Evolutionary conservation across 2,797 vertebrate genomes (phyloP), one percentile per base, ranked within the genome.

Genomic region (Pseudopleuronectes americanus): DNA sequence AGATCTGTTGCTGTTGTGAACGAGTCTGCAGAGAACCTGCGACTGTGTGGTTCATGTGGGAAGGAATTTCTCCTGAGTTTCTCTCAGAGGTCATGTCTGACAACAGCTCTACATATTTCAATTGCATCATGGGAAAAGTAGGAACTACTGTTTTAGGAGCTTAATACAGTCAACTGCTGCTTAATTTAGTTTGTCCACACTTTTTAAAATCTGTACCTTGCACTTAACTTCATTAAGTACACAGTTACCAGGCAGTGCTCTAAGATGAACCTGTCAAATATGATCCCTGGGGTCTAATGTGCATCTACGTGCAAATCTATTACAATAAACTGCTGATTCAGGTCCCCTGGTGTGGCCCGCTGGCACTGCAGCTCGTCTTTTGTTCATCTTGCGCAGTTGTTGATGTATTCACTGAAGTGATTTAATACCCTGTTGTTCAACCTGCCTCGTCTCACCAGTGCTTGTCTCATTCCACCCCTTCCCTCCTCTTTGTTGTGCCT

Each of bases 361-460:
- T 52, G 45, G 19, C 52, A 28, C 71, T 65, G 28, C 54, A 53
- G 24, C 59, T 57, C 10, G 52, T 41, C 58, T 57, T 67, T 45
- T 36, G 64, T 48, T 60, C 26, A 69, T 52, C 47, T 23, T 8
- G 22, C 73, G 47, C 61, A 72, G 66, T 74, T 68, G 51, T 26
- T 26, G 19, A 56, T 45, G 48, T 24, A 26, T 38, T 77, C 58
- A 17, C 53, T 43, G 24, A 58, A 19, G 55, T 60, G 61, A 58
- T 56, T 56, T 33, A 57, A 64, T 47, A 52, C 12, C 69, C 63
- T 57, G 43, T 56, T 66, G 48, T 63, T 24, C n/a, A 0, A 24
- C 57, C 38, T 38, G 57, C 57, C 57, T 66, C 5, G 23, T 64
- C 72, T 68, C 31, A 67, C 82, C 48, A 22, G 13, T 28, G 45